Evolutionary conservation across 2,888 invertebrate species (phyloP).

Genomic region (Epinotia ramella): DNA sequence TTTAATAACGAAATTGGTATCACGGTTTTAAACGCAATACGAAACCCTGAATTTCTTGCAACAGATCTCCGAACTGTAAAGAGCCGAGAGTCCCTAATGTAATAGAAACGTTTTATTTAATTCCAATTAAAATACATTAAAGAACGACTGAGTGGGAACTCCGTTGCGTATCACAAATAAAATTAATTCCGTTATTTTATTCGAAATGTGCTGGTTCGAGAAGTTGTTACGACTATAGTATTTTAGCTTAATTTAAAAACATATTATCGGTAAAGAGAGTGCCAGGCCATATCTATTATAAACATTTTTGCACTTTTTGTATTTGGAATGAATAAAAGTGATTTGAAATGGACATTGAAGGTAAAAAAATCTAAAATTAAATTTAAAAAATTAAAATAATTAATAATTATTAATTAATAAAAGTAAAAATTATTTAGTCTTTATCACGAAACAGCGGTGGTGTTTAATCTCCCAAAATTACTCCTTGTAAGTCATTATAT

Average conservation of each 20-base stretch:
- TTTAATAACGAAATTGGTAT: not conserved
- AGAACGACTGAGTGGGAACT: slow-evolving; percentile 55
- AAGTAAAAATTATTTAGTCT: too few relatives aligned
- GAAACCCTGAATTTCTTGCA: slow-evolving; percentile 52
- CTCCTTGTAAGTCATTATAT: too few relatives aligned
- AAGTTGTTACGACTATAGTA: too few relatives aligned
- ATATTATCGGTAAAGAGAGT: not conserved
- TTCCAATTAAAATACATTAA: slow-evolving; percentile 64
- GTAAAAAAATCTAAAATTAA: too few relatives aligned
- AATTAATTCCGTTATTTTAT: slow-evolving; percentile 37
- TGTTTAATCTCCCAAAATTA: too few relatives aligned
- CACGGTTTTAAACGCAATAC: slow-evolving; percentile 23
- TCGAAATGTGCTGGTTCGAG: slow-evolving; percentile 9
- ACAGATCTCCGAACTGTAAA: slow-evolving; percentile 53
- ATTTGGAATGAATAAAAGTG: too few relatives aligned
- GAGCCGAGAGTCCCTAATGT: slow-evolving; percentile 55
- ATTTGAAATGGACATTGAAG: too few relatives aligned
- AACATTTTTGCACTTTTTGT: too few relatives aligned
- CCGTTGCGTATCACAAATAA: slow-evolving; percentile 46
- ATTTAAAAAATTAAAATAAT: too few relatives aligned
- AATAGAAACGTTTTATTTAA: slow-evolving; percentile 62
- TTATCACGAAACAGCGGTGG: too few relatives aligned
- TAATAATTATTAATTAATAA: too few relatives aligned
- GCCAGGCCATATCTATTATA: not conserved
- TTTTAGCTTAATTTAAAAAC: too few relatives aligned